A percentile compares a stretch with the other conserved stretches of the same genome.
Evolutionary conservation across 2,888 invertebrate species (phyloP).

Genomic region (Corbicula japonica): DNA sequence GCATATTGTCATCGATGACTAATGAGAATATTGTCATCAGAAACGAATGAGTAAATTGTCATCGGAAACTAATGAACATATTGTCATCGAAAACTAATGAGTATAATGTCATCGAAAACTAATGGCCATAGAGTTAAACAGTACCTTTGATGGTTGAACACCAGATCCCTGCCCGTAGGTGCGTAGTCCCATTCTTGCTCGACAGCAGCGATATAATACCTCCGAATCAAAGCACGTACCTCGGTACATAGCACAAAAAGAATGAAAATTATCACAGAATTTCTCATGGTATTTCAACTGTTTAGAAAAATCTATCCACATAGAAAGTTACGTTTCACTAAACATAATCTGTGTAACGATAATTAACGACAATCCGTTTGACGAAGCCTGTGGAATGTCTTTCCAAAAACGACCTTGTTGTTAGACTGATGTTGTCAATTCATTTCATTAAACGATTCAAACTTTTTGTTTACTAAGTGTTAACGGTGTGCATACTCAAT

Average conservation of each 20-base stretch:
- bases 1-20: no score
- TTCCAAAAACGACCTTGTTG: no score
- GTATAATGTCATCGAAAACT: no score
- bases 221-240: constrained; percentile 37
- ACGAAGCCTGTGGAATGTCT: no score
- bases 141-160: constrained; percentile 65
- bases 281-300: neutral
- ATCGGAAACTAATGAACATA: no score
- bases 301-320: no score
- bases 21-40: no score
- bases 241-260: constrained; percentile 8
- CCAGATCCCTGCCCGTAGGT: constrained; percentile 62
- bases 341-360: no score
- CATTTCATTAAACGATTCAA: neutral
- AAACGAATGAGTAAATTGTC: no score
- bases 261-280: constrained; percentile 25
- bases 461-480: constrained; percentile 33
- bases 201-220: constrained; percentile 71
- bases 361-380: no score
- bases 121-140: neutral
- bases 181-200: constrained; percentile 75
- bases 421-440: neutral
- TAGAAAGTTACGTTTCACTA: no score
- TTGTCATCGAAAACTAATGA: no score
- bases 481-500: constrained; percentile 26